Conservation (phyloP, 2,888 invertebrate species). For the Coelinius sp. region DNA sequence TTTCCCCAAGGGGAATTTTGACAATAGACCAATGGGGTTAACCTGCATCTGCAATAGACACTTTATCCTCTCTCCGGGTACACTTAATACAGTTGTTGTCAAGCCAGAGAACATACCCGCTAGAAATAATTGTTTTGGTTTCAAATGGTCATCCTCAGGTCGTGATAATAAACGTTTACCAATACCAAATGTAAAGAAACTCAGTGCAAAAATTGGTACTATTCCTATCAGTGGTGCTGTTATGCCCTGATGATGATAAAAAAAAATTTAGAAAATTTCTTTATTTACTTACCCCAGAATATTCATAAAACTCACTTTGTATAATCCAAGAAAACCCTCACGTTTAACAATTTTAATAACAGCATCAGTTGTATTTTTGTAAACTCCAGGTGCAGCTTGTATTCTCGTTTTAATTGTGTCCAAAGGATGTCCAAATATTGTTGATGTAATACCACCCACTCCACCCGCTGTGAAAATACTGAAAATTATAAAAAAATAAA, state of each 20-base stretch:
- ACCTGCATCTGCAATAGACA: constrained; percentile 51
- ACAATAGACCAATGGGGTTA: not conserved
- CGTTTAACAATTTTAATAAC: constrained; percentile 72
- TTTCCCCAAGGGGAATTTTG: constrained; percentile 27
- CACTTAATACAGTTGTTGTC: constrained; percentile 75
- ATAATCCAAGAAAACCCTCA: constrained; percentile 70
- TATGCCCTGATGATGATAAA: constrained; percentile 69
- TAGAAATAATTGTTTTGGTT: constrained; percentile 70
- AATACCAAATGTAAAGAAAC: constrained; percentile 76
- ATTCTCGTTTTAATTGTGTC: constrained; percentile 75
- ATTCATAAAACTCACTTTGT: too few relatives aligned
- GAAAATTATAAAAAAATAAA: not conserved
- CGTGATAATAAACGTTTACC: constrained; percentile 73
- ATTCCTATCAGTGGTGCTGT: constrained; percentile 76
- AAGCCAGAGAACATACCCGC: constrained; percentile 63
- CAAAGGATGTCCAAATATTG: constrained; percentile 75
- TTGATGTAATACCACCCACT: constrained; percentile 74
- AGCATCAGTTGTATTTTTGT: constrained; percentile 73
- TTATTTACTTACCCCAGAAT: too few relatives aligned
- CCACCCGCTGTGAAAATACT: constrained; percentile 69
- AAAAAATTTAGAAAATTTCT: not conserved
- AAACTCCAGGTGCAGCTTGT: constrained; percentile 75
- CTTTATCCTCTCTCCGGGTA: constrained; percentile 78
- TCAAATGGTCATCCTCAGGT: constrained; percentile 71
- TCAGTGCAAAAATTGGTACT: constrained; percentile 77